Base-by-base conservation (phyloP, 2,113 vertebrate species). In the Dermatemys mawii region DNA sequence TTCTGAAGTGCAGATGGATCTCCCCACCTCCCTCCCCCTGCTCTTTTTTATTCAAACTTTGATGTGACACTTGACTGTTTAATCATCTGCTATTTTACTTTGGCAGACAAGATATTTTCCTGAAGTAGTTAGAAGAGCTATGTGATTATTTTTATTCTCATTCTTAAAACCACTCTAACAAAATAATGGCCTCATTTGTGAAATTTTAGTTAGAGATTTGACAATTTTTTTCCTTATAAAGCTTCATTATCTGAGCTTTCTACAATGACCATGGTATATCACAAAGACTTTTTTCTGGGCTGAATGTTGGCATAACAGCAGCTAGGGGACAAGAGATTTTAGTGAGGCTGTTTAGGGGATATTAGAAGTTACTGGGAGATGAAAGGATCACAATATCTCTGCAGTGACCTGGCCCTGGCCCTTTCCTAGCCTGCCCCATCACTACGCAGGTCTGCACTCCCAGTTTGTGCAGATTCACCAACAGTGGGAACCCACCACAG, bases 51-150 rank as follows among this genome's bases (percentile, higher is more conserved):
- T 5, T 80, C 29, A 32, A 32, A 19, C 63, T 79, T 82, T 84
- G 70, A 81, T 32, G 70, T 91, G 88, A 88, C 88, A 87, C 17
- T 50, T 16, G 6, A 29, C 53, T 63, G 1, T 85, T 86, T n/a
- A 80, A 89, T 90, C 70, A 93, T 19, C 84, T n/a, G 22, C 91
- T 91, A 79, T 46, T 92, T 57, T 82, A 38, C 41, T 83, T 57
- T 60, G 78, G 80, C 60, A 90, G 21, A 27, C 50, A 78, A 90
- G 26, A 19, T 50, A 41, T 82, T 0, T 7, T 24, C 6, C 51
- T 50, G 13, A 90, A 93, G 76, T 32, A 90, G 5, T 91, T 81
- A 3, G 9, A 38, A 70, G 19, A 22, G n/a, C 17, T 70, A 19
- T 9, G 8, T 60, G 2, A 81, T 75, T 2, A 83, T 70, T 87